phyloP scores from a whole-genome alignment of 2,797 vertebrate species.

The Odontamblyopus rebecca region DNA sequence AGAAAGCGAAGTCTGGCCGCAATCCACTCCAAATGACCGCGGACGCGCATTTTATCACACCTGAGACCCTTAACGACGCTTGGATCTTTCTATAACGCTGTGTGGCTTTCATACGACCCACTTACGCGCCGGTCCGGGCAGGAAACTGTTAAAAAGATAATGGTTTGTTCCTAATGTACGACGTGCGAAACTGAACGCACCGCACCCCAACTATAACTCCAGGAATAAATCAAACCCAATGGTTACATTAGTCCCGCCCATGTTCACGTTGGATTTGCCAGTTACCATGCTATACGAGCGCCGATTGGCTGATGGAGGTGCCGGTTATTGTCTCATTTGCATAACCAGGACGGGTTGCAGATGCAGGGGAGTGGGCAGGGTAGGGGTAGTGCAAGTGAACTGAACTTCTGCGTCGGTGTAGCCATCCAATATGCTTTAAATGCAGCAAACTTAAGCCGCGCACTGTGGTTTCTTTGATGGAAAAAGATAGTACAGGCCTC shows the following conservation, averaged over 20 bases:
- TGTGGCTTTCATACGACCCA: fast-evolving
- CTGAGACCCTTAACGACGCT: background rate
- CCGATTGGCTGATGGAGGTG: conserved; percentile 61
- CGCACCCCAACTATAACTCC: conserved; percentile 84
- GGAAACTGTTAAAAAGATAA: conserved; percentile 58
- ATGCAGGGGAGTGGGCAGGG: conserved; percentile 78
- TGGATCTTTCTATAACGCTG: conserved; percentile 7
- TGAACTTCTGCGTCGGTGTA: conserved; percentile 76
- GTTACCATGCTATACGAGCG: fast-evolving
- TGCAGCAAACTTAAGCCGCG: conserved; percentile 64
- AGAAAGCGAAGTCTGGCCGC: conserved; percentile 45
- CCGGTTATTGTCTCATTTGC: conserved; percentile 64
- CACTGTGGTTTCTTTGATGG: conserved; percentile 37
- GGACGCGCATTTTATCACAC: background rate
- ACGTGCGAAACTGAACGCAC: conserved; percentile 98
- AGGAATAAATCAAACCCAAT: conserved; percentile 27
- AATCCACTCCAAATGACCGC: background rate
- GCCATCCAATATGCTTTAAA: conserved; percentile 52
- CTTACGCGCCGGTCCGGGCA: background rate
- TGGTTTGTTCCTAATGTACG: conserved; percentile 89
- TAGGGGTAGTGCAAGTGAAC: conserved; percentile 75
- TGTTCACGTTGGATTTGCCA: conserved; percentile 46
- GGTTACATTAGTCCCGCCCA: conserved; percentile 32
- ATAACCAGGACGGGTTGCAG: conserved; percentile 84
- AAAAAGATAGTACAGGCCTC: conserved; percentile 19